phyloP scores from a whole-genome alignment of 1,140 invertebrate species.

The Drosophila sechellia region DNA sequence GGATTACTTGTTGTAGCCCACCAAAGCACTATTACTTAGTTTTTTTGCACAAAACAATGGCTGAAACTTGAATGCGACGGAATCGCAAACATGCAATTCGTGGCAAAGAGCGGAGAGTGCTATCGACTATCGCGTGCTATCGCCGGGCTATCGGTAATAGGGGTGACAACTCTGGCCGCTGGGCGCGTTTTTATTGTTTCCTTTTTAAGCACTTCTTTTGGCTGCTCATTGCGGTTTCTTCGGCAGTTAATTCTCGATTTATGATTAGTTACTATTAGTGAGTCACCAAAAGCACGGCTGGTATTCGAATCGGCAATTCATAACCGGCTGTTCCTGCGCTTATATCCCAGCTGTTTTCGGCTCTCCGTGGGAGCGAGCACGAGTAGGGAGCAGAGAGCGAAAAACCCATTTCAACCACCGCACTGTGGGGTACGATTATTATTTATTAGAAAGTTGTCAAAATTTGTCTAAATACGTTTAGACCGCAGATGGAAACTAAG shows the following conservation, averaged over 20 bases:
- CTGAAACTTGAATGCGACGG: constrained; percentile 3
- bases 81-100: constrained; percentile 20
- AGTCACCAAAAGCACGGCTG: constrained; percentile 3
- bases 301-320: background rate
- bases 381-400: background rate
- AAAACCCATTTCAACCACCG: background rate
- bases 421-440: background rate
- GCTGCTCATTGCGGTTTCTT: background rate
- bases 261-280: constrained; percentile 1
- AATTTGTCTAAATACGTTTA: too few relatives aligned
- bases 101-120: constrained; percentile 19
- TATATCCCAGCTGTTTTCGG: constrained; percentile 6
- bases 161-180: constrained; percentile 2
- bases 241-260: background rate
- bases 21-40: background rate
- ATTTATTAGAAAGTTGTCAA: background rate
- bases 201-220: background rate
- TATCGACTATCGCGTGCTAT: constrained; percentile 24
- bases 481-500: too few relatives aligned
- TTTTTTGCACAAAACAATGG: background rate
- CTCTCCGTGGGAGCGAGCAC: background rate
- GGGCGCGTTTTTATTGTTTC: background rate
- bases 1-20: background rate
- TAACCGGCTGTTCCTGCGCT: constrained; percentile 9
- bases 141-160: background rate